These are phyloP conservation scores for Ataeniobius toweri DNA, from an alignment of 2,797 vertebrate species.

Conservation along the genomic window DNA sequence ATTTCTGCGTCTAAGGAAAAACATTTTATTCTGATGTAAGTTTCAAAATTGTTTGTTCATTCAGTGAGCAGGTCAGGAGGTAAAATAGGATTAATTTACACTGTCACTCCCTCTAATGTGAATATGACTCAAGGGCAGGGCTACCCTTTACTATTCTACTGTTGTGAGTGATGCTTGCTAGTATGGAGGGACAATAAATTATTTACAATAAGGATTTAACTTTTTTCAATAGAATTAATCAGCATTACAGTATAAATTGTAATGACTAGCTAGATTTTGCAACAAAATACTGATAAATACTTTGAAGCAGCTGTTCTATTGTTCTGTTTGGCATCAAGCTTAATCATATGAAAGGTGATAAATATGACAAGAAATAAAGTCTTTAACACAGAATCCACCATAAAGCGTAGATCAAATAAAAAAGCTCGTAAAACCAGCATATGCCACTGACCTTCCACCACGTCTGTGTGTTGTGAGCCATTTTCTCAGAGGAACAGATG, in stretches of 20 bases:
- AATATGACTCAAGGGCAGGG: conserved; percentile 52
- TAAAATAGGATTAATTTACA: conserved; percentile 41
- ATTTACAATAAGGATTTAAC: conserved; percentile 7
- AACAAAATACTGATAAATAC: conserved; percentile 6
- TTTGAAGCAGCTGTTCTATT: neutral
- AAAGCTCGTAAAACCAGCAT: conserved; percentile 47
- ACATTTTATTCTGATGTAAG: neutral
- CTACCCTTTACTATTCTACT: conserved; percentile 47
- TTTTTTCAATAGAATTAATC: conserved; percentile 19
- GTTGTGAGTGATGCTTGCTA: conserved; percentile 39
- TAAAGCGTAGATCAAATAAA: conserved; percentile 22
- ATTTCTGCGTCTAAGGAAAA: neutral
- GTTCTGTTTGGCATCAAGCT: neutral
- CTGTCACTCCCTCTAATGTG: conserved; percentile 53
- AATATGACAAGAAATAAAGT: conserved; percentile 8
- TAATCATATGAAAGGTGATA: neutral
- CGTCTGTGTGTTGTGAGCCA: conserved; percentile 4
- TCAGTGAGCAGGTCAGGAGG: conserved; percentile 19
- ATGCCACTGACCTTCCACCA: conserved; percentile 9
- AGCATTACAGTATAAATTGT: conserved; percentile 3
- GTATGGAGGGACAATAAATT: conserved; percentile 8
- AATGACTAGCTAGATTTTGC: conserved; percentile 5
- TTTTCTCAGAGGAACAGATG: conserved; percentile 61
- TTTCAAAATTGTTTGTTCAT: conserved; percentile 28
- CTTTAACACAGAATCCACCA: conserved; percentile 2